These are phyloP conservation scores for Chironomus striatipennis DNA, from an alignment of 1,140 invertebrate species.

Conservation along the genomic window DNA sequence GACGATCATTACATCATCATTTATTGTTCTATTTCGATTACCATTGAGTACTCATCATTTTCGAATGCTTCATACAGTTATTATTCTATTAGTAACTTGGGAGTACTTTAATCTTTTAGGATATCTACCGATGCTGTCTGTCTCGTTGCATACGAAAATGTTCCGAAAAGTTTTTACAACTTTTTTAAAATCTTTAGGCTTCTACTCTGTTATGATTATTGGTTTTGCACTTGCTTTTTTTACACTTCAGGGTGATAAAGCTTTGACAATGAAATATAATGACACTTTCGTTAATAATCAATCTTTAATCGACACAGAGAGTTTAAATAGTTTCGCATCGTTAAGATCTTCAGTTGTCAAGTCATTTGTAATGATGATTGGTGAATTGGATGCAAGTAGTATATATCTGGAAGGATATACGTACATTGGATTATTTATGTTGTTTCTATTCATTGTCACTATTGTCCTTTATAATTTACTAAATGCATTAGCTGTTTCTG, in stretches of 20 bases:
- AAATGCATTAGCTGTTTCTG: slow-evolving; percentile 71
- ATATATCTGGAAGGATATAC: slow-evolving; percentile 56
- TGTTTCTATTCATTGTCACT: slow-evolving; percentile 70
- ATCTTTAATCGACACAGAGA: slow-evolving; percentile 40
- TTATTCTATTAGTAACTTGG: slow-evolving; percentile 58
- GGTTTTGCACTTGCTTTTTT: slow-evolving; percentile 74
- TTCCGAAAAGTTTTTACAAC: slow-evolving; percentile 64
- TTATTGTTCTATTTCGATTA: slow-evolving; percentile 46
- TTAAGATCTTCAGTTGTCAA: slow-evolving; percentile 62
- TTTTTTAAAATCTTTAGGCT: slow-evolving; percentile 66
- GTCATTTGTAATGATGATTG: slow-evolving; percentile 74
- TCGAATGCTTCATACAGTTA: slow-evolving; percentile 49
- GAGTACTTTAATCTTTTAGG: slow-evolving; percentile 68
- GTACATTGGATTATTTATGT: slow-evolving; percentile 59
- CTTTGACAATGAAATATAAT: background rate
- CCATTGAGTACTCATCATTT: slow-evolving; percentile 42
- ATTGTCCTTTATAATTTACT: slow-evolving; percentile 72
- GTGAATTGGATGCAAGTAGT: slow-evolving; percentile 66
- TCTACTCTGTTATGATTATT: slow-evolving; percentile 68
- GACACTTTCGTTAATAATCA: slow-evolving; percentile 30
- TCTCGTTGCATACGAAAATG: slow-evolving; percentile 71
- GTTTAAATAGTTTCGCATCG: slow-evolving; percentile 51
- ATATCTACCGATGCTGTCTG: slow-evolving; percentile 53
- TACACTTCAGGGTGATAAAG: slow-evolving; percentile 50
- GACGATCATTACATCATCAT: slow-evolving; percentile 49